Evolutionary conservation across 2,888 invertebrate genomes (phyloP), one percentile per base, ranked within the genome.

Genomic region (Chaetoderma sp.): DNA sequence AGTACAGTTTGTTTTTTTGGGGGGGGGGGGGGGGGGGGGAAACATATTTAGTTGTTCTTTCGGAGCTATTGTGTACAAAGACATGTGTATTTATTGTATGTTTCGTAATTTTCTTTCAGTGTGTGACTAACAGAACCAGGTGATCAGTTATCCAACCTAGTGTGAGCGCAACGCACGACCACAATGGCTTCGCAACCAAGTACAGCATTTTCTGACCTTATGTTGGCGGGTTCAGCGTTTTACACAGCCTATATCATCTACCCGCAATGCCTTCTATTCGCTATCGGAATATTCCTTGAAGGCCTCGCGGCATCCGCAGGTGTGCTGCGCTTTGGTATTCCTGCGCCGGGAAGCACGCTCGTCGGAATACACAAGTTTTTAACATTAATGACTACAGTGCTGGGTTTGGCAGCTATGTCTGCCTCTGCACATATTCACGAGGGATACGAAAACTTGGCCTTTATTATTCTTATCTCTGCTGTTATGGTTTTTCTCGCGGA

Each of bases 301-400:
- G 82, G 79, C 1, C 47, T 73, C 5, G 84, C 84, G 8, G 83
- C 84, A 1, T 61, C 74, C 5, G 56, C 75, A 28, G 84, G 84
- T 5, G 77, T 79, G 0, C 60, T 71, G 8, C 71, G 79, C 56
- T 84, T 81, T 73, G 76, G 73, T 4, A 67, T 73, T 68, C 49
- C 62, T 5, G 56, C 71, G 18, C 78, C 80, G 2, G 66, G 72
- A 27, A 67, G 65, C 1, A 33, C 67, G 1, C 55, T 79, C 8
- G 67, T 75, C 23, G 62, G 66, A n/a, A 56, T 64, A 16, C 80
- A 81, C 64, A 73, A 76, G 61, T 70, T 77, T 32, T 36, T 76
- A 8, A 75, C 79, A 16, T 81, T 77, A 77, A 42, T 80, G 25
- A 73, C 78, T 10, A 71, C 77, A 25, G 76, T 80, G 30, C 71